Conservation (phyloP, 2,888 invertebrate genomes). For the Lithodes maja region DNA sequence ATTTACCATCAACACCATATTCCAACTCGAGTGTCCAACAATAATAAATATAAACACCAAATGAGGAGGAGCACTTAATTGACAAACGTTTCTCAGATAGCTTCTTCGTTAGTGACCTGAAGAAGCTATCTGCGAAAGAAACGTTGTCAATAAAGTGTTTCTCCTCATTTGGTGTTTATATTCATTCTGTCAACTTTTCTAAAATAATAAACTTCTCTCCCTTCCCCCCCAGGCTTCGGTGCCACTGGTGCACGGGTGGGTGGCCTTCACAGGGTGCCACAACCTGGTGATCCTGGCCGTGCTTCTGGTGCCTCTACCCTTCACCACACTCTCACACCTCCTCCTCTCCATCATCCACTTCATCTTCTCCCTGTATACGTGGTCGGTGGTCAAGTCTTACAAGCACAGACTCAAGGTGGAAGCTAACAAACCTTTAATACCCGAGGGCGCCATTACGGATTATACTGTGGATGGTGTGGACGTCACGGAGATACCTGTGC, state of each 20-base stretch:
- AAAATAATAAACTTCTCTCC: background rate
- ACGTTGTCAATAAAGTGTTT: too few species aligned
- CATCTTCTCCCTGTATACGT: slow-evolving; percentile 62
- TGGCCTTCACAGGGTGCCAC: slow-evolving; percentile 60
- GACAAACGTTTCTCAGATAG: too few species aligned
- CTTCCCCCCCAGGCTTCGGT: slow-evolving; percentile 36
- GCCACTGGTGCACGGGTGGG: slow-evolving; percentile 57
- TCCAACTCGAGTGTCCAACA: too few species aligned
- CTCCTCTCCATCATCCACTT: slow-evolving; percentile 54
- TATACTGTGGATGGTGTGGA: slow-evolving; percentile 63
- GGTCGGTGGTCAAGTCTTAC: slow-evolving; percentile 68
- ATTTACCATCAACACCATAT: too few species aligned
- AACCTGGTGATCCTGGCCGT: slow-evolving; percentile 58
- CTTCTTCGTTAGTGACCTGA: too few species aligned
- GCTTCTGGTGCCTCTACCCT: slow-evolving; percentile 42
- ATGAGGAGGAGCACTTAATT: too few species aligned
- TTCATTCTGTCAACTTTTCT: background rate
- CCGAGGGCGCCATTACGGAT: slow-evolving; percentile 55
- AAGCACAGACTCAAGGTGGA: slow-evolving; percentile 46
- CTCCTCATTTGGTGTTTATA: too few species aligned
- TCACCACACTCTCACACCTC: slow-evolving; percentile 67
- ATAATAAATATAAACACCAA: too few species aligned
- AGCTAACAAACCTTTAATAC: slow-evolving; percentile 36
- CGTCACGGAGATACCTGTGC: slow-evolving; percentile 27
- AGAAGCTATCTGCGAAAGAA: too few species aligned